These are phyloP conservation scores for Eremobia ochroleuca DNA, from an alignment of 2,888 invertebrate species.

Conservation along the genomic window DNA sequence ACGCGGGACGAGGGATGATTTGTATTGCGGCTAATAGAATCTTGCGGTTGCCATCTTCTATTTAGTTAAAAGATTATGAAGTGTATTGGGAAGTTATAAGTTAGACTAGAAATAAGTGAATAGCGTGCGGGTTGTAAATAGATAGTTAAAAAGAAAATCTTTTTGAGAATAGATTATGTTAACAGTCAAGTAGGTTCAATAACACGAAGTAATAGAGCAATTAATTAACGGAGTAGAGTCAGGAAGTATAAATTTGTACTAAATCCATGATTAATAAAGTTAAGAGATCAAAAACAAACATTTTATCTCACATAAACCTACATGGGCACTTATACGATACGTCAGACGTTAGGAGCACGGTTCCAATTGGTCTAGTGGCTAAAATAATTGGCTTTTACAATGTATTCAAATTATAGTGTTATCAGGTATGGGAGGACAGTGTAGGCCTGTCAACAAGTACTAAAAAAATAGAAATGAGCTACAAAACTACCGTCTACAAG, in stretches of 20 bases:
- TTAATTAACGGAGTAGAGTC: neutral
- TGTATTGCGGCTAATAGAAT: slow-evolving; percentile 42
- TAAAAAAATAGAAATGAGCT: too few relatives aligned
- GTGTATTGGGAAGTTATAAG: neutral
- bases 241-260: neutral
- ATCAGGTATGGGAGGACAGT: too few relatives aligned
- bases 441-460: too few relatives aligned
- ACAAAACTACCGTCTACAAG: too few relatives aligned
- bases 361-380: too few relatives aligned
- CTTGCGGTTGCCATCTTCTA: slow-evolving; percentile 26
- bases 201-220: neutral
- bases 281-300: too few relatives aligned
- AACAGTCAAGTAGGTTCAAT: neutral
- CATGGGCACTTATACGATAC: too few relatives aligned
- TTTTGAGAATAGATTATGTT: neutral
- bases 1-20: slow-evolving; percentile 37
- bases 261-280: neutral
- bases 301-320: too few relatives aligned
- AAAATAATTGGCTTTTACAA: too few relatives aligned
- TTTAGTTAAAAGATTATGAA: slow-evolving; percentile 29
- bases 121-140: neutral
- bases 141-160: neutral
- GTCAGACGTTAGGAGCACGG: too few relatives aligned
- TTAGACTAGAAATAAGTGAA: neutral
- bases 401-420: too few relatives aligned